Base-by-base conservation (phyloP, 1,140 invertebrate species). In the Sycobia sp. region DNA sequence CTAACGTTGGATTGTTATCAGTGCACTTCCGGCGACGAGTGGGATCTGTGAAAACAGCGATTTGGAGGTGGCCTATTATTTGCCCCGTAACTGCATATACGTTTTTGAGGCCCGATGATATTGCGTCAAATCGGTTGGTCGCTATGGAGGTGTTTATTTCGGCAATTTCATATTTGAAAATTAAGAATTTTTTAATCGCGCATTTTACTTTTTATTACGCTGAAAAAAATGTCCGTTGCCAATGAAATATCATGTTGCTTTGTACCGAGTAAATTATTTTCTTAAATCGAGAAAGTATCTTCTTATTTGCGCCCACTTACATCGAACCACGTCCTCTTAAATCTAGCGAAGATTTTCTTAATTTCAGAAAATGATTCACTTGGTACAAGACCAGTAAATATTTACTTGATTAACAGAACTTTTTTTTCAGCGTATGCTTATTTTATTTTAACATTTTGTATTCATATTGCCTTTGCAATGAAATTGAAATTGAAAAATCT, bases 111-210 rank as follows among this genome's bases (percentile, higher is more conserved):
- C 93, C 18, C 81, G 85, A n/a, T n/a, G n/a, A 66, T 96, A 89
- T 81, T 97, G 94, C 80, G 86, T 96, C 67, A 96, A 96, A 86
- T 87, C 89, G 38, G 87, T 88, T 29, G 90, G 90, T 43, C 69
- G 68, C 66, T 81, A 76, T 36, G 78, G 78, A 82, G 82, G 82
- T 84, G 74, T 65, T 64, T 22, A 20, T 11, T 56, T 56, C 18
- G 44, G n/a, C 29, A 43, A 56, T 8, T 32, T 25, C 5, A 32
- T 25, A 25, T 25, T 27, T 32, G 13, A 34, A 20, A 29, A 34
- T n/a, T 57, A 14, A 7, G 32, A 50, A 46, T 50, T 47, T 25
- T 58, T 22, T n/a, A n/a, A n/a, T n/a, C n/a, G n/a, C 36, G 9
- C 51, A 16, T 57, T 27, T 14, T 44, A 58, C 25, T 25, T 54